Evolutionary conservation across 37 sponge, comb jelly and placozoan genomes (phyloP), one percentile per base, ranked within the genome.

Genomic region (Oscarella lobularis): DNA sequence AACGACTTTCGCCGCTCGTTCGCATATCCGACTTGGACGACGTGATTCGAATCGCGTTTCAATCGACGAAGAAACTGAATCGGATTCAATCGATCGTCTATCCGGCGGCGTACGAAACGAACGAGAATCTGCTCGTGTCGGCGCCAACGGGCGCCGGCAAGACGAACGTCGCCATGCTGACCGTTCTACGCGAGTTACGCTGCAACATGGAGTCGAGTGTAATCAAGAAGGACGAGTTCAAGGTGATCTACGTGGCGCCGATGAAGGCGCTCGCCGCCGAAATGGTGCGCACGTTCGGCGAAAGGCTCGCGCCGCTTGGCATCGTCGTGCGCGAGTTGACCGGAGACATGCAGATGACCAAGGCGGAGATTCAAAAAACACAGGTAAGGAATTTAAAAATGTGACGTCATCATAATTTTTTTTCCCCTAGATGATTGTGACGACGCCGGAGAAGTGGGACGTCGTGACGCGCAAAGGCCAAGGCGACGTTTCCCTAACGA

Each of bases 401-500:
- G 20, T 48, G 20, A 48, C n/a, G 20, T 48, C 1, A 3, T 74
- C n/a, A 41, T 30, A 80, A 14, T 31, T 29, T 30, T 41, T 20
- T 37, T 3, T 20, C 41, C 35, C 54, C 31, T 80, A 92, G 93
- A 95, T 95, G 96, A 83, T 97, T 73, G 91, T 97, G 66, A 93
- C 95, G 35, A 97, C 99, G 9, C 99, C 99, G 4, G 99, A 97
- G 87, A 97, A 97, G 75, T 97, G 99, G 99, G 99, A 97, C 73
- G 99, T 97, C 32, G 94, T 97, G 31, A 97, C 99, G n/a, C 67
- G 99, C 9, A 97, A 97, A 75, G 83, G 88, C 5, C 92, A 94
- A 3, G 94, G 99, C 30, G 99, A 97, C 41, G 91, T 93, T 38
- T 81, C 86, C 2, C 87, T 97, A 31, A 78, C 92, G 0, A 94